Base-by-base conservation (phyloP, 2,797 vertebrate genomes). In the Denticeps clupeoides region DNA sequence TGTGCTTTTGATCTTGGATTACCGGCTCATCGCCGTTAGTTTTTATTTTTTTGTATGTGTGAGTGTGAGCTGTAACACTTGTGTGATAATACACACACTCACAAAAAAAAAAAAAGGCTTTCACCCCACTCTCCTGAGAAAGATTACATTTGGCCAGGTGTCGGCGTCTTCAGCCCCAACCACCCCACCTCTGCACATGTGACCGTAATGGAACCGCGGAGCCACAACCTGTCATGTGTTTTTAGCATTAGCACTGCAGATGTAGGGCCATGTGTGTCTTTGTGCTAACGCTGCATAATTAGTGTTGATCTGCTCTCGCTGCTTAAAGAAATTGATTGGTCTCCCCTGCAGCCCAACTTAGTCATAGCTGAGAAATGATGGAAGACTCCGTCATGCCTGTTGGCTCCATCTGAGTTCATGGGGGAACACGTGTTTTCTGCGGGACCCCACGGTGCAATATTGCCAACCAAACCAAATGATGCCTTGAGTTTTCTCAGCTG, bases 1-100 rank as follows among this genome's bases (percentile, higher is more conserved):
- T 52, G 16, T 54, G 18, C 42, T 51, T 31, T 28, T 45, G n/a
- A 16, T 47, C 23, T 44, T 29, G 68, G 62, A 75, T 77, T 68
- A 69, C 45, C 27, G 19, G 26, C 19, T 26, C 22, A 35, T 47
- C 12, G 12, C 26, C 11, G 35, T 18, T 22, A 38, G 46, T 31
- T 12, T 31, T 38, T 15, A 25, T 31, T 25, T 13, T 11, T 28
- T 7, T 29, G 37, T 41, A 18, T 37, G 26, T 50, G 27, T 25
- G 28, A 42, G 38, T 7, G 23, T 48, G 32, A 25, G 33, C 33
- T 37, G 33, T 37, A 37, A 37, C 37, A 37, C 15, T 33, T 37
- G 3, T 37, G 15, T 7, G 15, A 37, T 37, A 33, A 37, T 13
- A 37, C 55, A 38, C 56, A 48, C 62, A 51, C 4, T 38, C 53